Conservation (phyloP, 2,797 vertebrate genomes). For the Semaprochilodus insignis region DNA sequence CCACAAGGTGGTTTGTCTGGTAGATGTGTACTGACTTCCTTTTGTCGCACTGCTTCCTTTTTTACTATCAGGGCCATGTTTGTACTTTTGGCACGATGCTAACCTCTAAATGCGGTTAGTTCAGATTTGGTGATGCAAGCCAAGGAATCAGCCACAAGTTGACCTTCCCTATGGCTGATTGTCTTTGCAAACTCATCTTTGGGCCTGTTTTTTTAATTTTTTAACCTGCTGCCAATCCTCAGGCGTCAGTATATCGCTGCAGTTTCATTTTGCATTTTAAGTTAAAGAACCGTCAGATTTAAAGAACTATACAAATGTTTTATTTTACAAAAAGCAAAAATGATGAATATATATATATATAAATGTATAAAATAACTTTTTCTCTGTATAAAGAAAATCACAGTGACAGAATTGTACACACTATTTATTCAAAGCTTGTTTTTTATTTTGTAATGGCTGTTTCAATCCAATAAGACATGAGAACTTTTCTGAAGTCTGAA, state of each 20-base stretch:
- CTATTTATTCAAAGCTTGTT: constrained; percentile 91
- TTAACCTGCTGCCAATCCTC: constrained; percentile 86
- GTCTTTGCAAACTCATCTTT: constrained; percentile 15
- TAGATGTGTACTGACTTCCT: not conserved
- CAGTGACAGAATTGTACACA: constrained; percentile 80
- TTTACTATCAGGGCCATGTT: constrained; percentile 38
- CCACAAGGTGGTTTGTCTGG: not conserved
- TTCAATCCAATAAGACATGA: constrained; percentile 82
- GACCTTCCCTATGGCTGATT: constrained; percentile 32
- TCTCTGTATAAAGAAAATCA: constrained; percentile 78
- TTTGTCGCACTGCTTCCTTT: constrained; percentile 39
- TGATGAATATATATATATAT: constrained; percentile 33
- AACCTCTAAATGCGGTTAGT: constrained; percentile 5
- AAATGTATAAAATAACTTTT: constrained; percentile 71
- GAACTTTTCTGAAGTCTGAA: constrained; percentile 74
- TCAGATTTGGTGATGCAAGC: constrained; percentile 9
- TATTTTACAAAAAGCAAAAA: constrained; percentile 86
- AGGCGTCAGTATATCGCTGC: constrained; percentile 84
- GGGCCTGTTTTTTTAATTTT: not conserved
- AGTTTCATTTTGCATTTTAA: constrained; percentile 79
- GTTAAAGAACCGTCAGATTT: constrained; percentile 69
- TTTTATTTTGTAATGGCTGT: constrained; percentile 94
- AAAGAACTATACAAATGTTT: constrained; percentile 73
- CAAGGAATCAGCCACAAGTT: constrained; percentile 34
- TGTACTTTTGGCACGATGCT: constrained; percentile 30